phyloP scores from a whole-genome alignment of 30 jellyfish, hydroid and myxozoan species.

The Pseudorhiza aurosa region DNA sequence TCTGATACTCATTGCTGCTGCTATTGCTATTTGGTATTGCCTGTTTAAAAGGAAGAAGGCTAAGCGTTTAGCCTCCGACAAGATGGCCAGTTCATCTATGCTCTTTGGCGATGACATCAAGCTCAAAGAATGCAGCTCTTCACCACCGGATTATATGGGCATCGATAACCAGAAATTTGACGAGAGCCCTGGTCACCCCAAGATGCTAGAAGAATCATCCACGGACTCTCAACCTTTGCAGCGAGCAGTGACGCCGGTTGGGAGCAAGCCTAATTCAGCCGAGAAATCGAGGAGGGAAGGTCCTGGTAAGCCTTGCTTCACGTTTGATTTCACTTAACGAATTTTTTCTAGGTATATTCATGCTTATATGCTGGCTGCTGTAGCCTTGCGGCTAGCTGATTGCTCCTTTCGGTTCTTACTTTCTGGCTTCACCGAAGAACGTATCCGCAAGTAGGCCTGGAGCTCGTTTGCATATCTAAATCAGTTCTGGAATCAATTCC shows the following conservation, averaged over 20 bases:
- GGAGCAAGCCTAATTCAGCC: not conserved
- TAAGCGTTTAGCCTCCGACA: not conserved
- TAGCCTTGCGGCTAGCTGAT: no score
- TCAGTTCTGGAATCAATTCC: no score
- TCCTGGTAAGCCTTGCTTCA: conserved; percentile 6
- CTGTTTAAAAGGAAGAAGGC: conserved; percentile 2
- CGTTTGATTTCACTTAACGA: no score
- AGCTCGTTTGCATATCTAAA: no score
- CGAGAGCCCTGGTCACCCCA: not conserved
- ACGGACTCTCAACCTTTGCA: not conserved
- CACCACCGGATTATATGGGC: conserved; percentile 8
- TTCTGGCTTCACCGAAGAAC: no score
- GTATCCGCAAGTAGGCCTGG: no score
- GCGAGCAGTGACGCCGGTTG: not conserved
- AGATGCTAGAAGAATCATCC: not conserved
- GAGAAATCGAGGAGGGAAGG: not conserved
- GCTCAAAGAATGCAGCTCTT: conserved; percentile 1
- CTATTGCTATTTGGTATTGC: not conserved
- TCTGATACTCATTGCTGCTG: not conserved
- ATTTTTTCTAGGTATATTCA: no score
- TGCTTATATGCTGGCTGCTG: no score
- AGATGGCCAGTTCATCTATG: not conserved
- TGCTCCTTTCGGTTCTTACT: no score
- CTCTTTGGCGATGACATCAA: conserved; percentile 12
- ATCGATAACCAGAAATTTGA: not conserved